A percentile compares a stretch with the other conserved stretches of the same genome.
These are phyloP conservation scores for Acanthosepion esculentum DNA, from an alignment of 2,888 invertebrate genomes.

Conservation along the genomic window DNA sequence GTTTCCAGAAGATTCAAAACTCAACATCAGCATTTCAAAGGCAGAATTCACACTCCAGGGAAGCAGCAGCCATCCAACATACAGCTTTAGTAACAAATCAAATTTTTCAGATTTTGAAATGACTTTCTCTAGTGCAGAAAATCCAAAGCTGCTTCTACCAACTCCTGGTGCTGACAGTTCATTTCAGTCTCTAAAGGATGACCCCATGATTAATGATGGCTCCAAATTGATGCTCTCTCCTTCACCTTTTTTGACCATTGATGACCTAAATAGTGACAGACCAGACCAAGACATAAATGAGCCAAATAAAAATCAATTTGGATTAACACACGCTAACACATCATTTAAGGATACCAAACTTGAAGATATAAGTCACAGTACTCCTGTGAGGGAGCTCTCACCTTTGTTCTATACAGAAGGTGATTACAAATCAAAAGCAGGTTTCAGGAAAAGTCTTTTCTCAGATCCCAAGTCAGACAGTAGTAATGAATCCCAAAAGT, in stretches of 20 bases:
- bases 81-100: not conserved
- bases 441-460: constrained; percentile 11
- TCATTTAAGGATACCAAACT: not conserved
- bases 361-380: not conserved
- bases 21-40: not conserved
- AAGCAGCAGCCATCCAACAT: not conserved
- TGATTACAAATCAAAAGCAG: not conserved
- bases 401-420: not conserved
- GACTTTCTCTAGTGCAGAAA: not conserved
- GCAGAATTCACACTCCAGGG: not conserved
- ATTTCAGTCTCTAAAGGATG: not conserved
- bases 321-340: not conserved
- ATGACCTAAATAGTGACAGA: not conserved
- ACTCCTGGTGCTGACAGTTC: not conserved
- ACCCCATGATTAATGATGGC: not conserved
- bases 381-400: not conserved
- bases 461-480: not conserved
- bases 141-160: not conserved
- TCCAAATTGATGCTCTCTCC: not conserved
- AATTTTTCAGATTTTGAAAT: not conserved
- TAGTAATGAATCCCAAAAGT: not conserved
- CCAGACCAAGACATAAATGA: not conserved
- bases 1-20: not conserved
- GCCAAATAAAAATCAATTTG: not conserved
- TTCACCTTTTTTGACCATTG: not conserved